phyloP scores from a whole-genome alignment of 1,140 invertebrate species.

The Calliphora vicina region DNA sequence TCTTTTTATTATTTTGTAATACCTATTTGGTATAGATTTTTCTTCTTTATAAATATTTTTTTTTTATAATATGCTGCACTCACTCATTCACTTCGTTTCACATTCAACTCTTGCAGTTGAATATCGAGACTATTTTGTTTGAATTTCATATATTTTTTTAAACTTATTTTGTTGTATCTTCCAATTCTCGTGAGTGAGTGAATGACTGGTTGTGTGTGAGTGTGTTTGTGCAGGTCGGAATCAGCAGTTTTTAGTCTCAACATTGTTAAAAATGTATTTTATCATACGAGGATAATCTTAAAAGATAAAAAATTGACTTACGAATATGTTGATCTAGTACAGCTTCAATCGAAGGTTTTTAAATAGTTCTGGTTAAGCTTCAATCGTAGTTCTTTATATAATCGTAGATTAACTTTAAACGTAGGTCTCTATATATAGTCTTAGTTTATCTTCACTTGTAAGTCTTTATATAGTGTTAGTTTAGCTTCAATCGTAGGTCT shows the following conservation, averaged over 20 bases:
- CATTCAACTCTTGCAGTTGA: constrained; percentile 22
- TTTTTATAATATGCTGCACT: constrained; percentile 9
- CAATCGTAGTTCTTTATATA: too few relatives aligned
- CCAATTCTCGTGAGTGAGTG: background rate
- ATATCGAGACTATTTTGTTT: constrained; percentile 28
- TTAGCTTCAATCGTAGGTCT: too few relatives aligned
- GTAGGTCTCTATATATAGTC: too few relatives aligned
- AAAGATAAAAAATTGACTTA: too few relatives aligned
- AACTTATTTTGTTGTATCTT: constrained; percentile 17
- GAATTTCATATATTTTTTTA: background rate
- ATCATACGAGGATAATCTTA: background rate
- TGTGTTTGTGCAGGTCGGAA: background rate
- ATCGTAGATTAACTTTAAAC: too few relatives aligned
- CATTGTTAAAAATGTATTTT: background rate
- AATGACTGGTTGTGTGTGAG: background rate
- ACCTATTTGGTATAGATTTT: background rate
- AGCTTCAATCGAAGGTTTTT: too few relatives aligned
- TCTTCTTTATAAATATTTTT: background rate
- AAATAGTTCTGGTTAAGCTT: too few relatives aligned
- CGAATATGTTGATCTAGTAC: too few relatives aligned
- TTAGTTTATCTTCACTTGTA: too few relatives aligned
- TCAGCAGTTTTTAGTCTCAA: constrained; percentile 2
- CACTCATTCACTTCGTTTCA: constrained; percentile 16
- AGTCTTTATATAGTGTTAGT: too few relatives aligned
- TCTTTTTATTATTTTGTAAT: constrained; percentile 17